phyloP scores from a whole-genome alignment of 2,888 invertebrate genomes.

The Clistopyga incitator region DNA sequence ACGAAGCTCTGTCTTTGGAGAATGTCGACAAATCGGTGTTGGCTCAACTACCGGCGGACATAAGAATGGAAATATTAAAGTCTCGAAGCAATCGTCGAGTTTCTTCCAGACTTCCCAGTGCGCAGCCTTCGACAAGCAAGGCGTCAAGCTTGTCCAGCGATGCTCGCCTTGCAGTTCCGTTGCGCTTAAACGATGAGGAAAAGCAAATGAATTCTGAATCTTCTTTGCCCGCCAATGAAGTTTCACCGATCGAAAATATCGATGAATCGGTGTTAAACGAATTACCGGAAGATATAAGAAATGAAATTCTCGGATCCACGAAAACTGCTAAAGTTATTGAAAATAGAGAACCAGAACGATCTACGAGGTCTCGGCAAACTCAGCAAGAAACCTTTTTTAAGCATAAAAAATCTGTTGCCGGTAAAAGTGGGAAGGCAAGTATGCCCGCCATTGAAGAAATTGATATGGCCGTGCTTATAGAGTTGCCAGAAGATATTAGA shows the following conservation, averaged over 20 bases:
- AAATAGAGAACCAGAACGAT: background rate
- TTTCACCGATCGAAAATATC: conserved; percentile 78
- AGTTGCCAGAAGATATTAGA: conserved; percentile 87
- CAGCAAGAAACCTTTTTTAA: conserved; percentile 78
- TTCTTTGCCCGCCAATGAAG: background rate
- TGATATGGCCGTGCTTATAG: conserved; percentile 86
- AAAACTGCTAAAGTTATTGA: conserved; percentile 22
- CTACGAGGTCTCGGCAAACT: conserved; percentile 71
- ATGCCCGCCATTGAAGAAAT: conserved; percentile 83
- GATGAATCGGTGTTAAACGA: conserved; percentile 86
- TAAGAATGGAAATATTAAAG: conserved; percentile 85
- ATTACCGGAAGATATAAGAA: conserved; percentile 86
- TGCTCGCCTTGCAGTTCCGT: background rate
- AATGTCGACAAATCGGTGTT: conserved; percentile 86
- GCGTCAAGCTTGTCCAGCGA: background rate
- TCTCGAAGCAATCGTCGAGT: conserved; percentile 29
- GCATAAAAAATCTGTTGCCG: conserved; percentile 74
- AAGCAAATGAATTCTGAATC: conserved; percentile 1
- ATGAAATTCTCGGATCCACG: conserved; percentile 83
- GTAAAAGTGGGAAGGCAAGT: conserved; percentile 73
- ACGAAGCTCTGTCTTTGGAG: conserved; percentile 47
- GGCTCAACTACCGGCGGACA: conserved; percentile 86
- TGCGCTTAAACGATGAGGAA: background rate
- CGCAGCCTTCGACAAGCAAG: conserved; percentile 24
- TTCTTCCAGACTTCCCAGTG: background rate